phyloP scores from a whole-genome alignment of 37 sponge, comb jelly and placozoan species.

The Eunapius fragilis region DNA sequence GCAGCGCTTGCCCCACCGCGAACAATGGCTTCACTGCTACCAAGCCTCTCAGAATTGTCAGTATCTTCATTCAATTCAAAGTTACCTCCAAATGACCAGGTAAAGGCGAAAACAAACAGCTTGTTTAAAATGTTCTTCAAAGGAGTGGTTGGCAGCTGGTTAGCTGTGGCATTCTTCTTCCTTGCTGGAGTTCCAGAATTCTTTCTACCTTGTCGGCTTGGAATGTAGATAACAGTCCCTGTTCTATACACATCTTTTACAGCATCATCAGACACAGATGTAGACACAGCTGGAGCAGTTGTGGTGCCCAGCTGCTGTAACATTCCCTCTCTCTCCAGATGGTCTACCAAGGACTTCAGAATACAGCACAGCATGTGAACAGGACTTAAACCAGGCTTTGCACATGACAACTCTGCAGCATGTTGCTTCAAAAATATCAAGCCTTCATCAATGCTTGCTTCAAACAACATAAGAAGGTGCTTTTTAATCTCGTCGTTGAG shows the following conservation, averaged over 20 bases:
- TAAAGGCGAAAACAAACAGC: slow-evolving; percentile 67
- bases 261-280: not conserved
- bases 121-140: slow-evolving; percentile 34
- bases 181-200: not conserved
- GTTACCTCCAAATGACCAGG: slow-evolving; percentile 78
- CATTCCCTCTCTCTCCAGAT: not conserved
- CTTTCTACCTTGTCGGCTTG: not conserved
- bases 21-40: not conserved
- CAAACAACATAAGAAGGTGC: slow-evolving; percentile 39
- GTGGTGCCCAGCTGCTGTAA: not conserved
- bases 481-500: slow-evolving; percentile 34
- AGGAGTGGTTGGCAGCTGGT: not conserved
- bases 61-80: slow-evolving; percentile 29
- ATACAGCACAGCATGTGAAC: slow-evolving; percentile 53
- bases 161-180: not conserved
- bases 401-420: slow-evolving; percentile 9
- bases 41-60: not conserved
- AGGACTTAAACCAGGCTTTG: slow-evolving; percentile 38
- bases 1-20: slow-evolving; percentile 54
- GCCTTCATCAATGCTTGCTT: slow-evolving; percentile 54
- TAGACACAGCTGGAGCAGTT: not conserved
- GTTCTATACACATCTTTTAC: not conserved
- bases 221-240: slow-evolving; percentile 32
- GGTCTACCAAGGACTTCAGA: slow-evolving; percentile 12
- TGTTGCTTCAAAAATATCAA: slow-evolving; percentile 48